Conservation (phyloP, 1,140 invertebrate genomes). For the Diorhabda elongata region DNA sequence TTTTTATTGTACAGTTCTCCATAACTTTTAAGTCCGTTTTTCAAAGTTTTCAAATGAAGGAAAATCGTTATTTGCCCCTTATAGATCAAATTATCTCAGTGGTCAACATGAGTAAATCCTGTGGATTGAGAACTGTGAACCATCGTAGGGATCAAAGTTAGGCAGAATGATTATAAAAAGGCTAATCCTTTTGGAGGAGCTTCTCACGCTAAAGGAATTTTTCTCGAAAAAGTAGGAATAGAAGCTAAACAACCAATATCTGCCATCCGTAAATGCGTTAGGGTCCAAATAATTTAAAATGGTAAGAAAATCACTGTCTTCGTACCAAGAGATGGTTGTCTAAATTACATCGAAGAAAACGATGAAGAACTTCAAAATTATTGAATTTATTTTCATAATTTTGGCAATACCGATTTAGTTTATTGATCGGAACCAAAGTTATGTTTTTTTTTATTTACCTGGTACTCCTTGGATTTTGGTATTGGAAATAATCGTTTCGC, state of each 20-base stretch:
- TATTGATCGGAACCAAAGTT: neutral
- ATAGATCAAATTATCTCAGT: slow-evolving; percentile 29
- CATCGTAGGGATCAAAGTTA: slow-evolving; percentile 95
- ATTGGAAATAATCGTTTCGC: too few species aligned
- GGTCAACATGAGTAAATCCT: slow-evolving; percentile 72
- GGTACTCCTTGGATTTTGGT: too few species aligned
- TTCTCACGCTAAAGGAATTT: neutral
- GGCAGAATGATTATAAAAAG: slow-evolving; percentile 96
- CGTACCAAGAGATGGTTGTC: neutral
- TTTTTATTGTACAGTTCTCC: too few species aligned
- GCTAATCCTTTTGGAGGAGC: neutral
- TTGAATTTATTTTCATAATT: neutral
- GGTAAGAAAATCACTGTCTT: neutral
- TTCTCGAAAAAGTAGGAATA: neutral
- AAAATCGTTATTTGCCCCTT: slow-evolving; percentile 9
- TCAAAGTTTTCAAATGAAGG: too few species aligned
- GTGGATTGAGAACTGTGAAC: slow-evolving; percentile 95
- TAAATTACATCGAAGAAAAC: neutral
- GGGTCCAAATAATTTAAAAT: neutral
- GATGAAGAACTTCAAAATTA: slow-evolving; percentile 21
- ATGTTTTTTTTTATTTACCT: neutral
- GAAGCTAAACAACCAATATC: neutral
- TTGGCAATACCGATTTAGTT: neutral
- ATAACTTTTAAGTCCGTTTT: too few species aligned
- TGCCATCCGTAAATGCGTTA: neutral